Conservation (phyloP, 2,888 invertebrate genomes). For the Diarsia dahlii region DNA sequence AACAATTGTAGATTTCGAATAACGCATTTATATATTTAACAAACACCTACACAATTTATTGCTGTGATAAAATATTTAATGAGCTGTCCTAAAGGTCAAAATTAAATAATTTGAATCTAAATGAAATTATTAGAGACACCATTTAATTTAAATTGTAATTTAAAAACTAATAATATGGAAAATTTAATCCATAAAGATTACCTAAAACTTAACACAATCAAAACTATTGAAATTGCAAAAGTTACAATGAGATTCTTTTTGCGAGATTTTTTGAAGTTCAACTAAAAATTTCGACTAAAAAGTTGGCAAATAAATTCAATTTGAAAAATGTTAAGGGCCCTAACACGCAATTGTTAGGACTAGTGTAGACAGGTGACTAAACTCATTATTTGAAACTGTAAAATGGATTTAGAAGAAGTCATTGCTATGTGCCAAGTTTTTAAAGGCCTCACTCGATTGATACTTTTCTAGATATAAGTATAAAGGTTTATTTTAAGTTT, state of each 20-base stretch:
- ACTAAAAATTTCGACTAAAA: conserved; percentile 25
- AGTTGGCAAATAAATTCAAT: conserved; percentile 44
- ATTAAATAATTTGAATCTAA: conserved; percentile 24
- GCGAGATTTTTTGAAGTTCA: conserved; percentile 24
- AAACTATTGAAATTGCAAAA: conserved; percentile 52
- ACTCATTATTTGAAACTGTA: neutral
- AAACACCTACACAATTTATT: neutral
- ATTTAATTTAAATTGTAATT: conserved; percentile 44
- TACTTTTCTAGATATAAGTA: neutral
- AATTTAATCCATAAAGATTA: conserved; percentile 26
- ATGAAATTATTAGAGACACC: conserved; percentile 15
- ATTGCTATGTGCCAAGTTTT: neutral
- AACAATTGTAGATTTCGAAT: neutral
- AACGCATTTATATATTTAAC: neutral
- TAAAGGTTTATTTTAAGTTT: neutral
- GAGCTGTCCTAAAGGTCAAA: neutral
- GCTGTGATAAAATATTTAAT: neutral
- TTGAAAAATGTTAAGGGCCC: neutral
- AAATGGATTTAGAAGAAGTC: neutral
- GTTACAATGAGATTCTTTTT: conserved; percentile 45
- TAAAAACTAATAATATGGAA: conserved; percentile 30
- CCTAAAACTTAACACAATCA: conserved; percentile 43
- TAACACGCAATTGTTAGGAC: neutral
- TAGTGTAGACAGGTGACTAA: conserved; percentile 4
- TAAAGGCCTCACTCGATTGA: neutral